These are phyloP conservation scores for Axea sp. DNA, from an alignment of 2,888 invertebrate genomes.

Conservation along the genomic window DNA sequence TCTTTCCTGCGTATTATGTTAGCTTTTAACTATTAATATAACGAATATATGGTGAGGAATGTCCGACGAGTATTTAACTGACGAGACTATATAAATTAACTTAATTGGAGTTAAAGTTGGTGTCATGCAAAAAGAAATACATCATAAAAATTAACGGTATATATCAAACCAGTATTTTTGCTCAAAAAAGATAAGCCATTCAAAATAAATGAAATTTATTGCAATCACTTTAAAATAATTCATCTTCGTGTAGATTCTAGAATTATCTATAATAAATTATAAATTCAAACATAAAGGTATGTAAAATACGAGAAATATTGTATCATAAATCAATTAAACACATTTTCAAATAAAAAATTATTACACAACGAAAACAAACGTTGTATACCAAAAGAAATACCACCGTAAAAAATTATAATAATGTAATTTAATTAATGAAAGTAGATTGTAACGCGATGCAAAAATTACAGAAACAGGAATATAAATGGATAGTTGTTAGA, in stretches of 20 bases:
- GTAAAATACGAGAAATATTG: conserved; percentile 10
- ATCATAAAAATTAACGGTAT: conserved; percentile 4
- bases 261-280: conserved; percentile 31
- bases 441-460: too few relatives aligned
- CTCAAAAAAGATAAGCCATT: conserved; percentile 3
- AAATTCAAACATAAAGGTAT: conserved; percentile 9
- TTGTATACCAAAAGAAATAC: too few relatives aligned
- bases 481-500: too few relatives aligned
- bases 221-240: conserved; percentile 13
- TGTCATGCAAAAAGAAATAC: conserved; percentile 13
- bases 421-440: too few relatives aligned
- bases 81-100: conserved; percentile 46
- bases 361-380: too few relatives aligned
- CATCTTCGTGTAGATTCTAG: too few relatives aligned
- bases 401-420: too few relatives aligned
- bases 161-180: conserved; percentile 17
- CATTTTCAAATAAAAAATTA: too few relatives aligned
- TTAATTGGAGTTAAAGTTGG: conserved; percentile 43
- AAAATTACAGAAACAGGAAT: too few relatives aligned
- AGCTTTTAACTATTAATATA: too few relatives aligned
- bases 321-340: too few relatives aligned
- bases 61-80: conserved; percentile 22
- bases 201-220: conserved; percentile 1
- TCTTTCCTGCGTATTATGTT: not conserved
- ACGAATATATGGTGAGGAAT: conserved; percentile 16